Conservation (phyloP, 2,888 invertebrate genomes). For the Brachynemurus nebulosus region DNA sequence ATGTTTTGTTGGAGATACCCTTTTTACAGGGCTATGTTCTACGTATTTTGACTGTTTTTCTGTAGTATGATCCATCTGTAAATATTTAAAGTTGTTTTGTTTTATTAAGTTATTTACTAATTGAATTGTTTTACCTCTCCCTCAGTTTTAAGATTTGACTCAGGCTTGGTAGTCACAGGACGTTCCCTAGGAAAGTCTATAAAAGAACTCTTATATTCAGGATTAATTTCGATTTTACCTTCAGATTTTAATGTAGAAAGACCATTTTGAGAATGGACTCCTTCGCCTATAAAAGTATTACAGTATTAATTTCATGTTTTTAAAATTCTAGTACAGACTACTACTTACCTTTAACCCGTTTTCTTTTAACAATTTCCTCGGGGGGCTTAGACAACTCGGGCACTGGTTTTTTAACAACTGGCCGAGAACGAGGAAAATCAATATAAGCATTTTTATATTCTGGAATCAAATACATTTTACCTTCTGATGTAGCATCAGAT, state of each 20-base stretch:
- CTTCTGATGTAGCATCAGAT: slow-evolving; percentile 28
- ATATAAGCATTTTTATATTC: slow-evolving; percentile 31
- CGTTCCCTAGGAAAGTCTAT: slow-evolving; percentile 35
- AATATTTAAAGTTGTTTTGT: slow-evolving; percentile 9
- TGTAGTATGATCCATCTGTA: slow-evolving; percentile 23
- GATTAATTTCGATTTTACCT: slow-evolving; percentile 23
- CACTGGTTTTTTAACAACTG: slow-evolving; percentile 28
- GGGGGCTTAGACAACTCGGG: background rate
- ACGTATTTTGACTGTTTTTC: slow-evolving; percentile 24
- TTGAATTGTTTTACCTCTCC: slow-evolving; percentile 26
- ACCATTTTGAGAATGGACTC: slow-evolving; percentile 4
- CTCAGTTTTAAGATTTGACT: slow-evolving; percentile 21
- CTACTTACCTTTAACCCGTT: slow-evolving; percentile 4
- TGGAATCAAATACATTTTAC: slow-evolving; percentile 28
- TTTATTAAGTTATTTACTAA: too few relatives aligned
- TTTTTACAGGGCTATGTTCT: slow-evolving; percentile 17
- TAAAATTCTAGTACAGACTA: too few relatives aligned
- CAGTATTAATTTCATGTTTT: too few relatives aligned
- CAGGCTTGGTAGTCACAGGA: slow-evolving; percentile 30
- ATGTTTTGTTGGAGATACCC: slow-evolving; percentile 17
- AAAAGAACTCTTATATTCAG: slow-evolving; percentile 27
- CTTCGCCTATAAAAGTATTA: slow-evolving; percentile 3
- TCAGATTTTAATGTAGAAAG: slow-evolving; percentile 19
- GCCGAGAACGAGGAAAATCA: slow-evolving; percentile 31
- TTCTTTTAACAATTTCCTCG: background rate